phyloP scores from a whole-genome alignment of 2,113 vertebrate species.

The Motacilla tschutschensis region DNA sequence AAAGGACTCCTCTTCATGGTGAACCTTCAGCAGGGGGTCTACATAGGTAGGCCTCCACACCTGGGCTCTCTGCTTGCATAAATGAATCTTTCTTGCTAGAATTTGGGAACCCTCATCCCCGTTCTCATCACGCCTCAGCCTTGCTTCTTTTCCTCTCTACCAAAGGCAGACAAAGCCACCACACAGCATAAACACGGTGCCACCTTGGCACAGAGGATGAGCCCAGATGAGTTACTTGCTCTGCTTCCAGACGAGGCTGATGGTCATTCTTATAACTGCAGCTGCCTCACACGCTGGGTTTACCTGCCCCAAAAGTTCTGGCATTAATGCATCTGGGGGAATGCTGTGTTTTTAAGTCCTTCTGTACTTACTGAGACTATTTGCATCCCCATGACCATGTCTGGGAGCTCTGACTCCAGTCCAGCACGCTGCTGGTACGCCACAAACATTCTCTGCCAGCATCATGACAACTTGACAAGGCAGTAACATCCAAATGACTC shows the following conservation, averaged over 20 bases:
- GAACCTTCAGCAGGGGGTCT: not conserved
- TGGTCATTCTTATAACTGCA: not conserved
- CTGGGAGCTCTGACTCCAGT: not conserved
- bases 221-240: not conserved
- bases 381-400: not conserved
- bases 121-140: not conserved
- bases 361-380: not conserved
- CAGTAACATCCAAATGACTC: not conserved
- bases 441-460: not conserved
- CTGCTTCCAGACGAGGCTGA: not conserved
- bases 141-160: not conserved
- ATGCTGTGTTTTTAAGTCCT: not conserved
- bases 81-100: not conserved
- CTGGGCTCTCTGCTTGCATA: not conserved
- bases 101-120: not conserved
- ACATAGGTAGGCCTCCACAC: not conserved
- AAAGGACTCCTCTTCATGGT: not conserved
- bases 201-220: not conserved
- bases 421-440: not conserved
- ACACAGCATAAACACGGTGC: accelerated
- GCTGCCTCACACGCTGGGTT: not conserved
- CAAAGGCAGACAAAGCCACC: not conserved
- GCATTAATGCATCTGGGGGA: not conserved
- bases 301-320: not conserved
- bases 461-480: slow-evolving; percentile 7